Percentiles rank a stretch among this genome's conserved stretches.
Evolutionary conservation across 2,113 vertebrate genomes (phyloP).

Genomic region (Bombycilla garrulus): DNA sequence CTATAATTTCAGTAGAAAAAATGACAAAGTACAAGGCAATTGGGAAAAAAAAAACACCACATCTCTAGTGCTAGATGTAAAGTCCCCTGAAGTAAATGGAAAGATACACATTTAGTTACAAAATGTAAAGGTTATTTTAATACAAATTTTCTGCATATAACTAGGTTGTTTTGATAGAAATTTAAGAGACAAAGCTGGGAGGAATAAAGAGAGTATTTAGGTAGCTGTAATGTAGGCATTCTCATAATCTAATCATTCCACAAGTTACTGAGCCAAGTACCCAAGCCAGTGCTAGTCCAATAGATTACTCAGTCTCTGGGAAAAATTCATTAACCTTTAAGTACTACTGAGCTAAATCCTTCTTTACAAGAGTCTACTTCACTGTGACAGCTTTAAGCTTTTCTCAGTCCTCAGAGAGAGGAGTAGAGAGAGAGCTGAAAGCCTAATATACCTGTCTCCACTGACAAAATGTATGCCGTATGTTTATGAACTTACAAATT

Average conservation of each 20-base stretch:
- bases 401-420: neutral
- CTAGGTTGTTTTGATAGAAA: neutral
- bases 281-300: conserved; percentile 15
- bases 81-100: neutral
- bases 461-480: neutral
- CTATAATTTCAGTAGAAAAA: neutral
- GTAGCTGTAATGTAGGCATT: neutral
- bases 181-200: neutral
- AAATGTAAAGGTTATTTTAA: neutral
- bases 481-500: conserved; percentile 40
- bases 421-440: neutral
- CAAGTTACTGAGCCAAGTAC: neutral
- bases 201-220: neutral
- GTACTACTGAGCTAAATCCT: conserved; percentile 61
- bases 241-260: neutral
- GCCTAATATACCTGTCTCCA: neutral
- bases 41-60: neutral
- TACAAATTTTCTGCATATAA: neutral
- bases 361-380: conserved; percentile 43
- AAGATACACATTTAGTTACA: neutral
- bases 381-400: conserved; percentile 34
- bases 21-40: neutral
- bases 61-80: neutral
- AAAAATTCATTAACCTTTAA: conserved; percentile 70
- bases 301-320: conserved; percentile 40